Evolutionary conservation across 64 coral and sea anemone species (phyloP), one percentile per base, ranked within the genome.

Genomic region (Dendronephthya gigantea): DNA sequence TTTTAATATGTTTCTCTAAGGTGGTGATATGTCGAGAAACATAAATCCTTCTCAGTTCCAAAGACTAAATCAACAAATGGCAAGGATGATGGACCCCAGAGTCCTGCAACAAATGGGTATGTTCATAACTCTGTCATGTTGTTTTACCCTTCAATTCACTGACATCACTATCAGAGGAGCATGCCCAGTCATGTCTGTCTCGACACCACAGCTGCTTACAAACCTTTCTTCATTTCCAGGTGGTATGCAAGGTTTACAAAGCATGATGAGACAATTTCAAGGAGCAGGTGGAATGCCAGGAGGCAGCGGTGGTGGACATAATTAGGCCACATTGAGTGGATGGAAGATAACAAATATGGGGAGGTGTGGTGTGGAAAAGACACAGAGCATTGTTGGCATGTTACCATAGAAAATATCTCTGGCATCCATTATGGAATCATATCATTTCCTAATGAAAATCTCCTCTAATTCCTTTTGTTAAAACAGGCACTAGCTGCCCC

Each of bases 11-110:
- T 31, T 22, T 88, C 9, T 9, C 43, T 16, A 32, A 97, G 95
- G 95, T 37, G 95, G 95, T 15, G 95, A 98, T 59, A 98, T 98
- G 95, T 91, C 89, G 22, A 98, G 89, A 68, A 98, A 98, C n/a
- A 92, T 98, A 22, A 98, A 98, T 58, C 95, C 95, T 39, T 84
- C 95, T 2, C 95, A 98, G 50, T 93, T 98, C 92, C 88, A 92
- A 10, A 98, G 93, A 90, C 95, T 98, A 41, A 98, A 98, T 83
- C 95, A 98, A 87, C 95, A 98, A 76, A 98, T 98, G 95, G 95
- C 95, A 8, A 93, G 91, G 55, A 98, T 98, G 95, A 98, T 98
- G 95, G 95, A 98, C 34, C 95, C 92, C 0, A 90, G 95, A 36
- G 95, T 98, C 1, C 81, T 98, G 35, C 95, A 98, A 83, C 95